Percentiles rank a stretch among this genome's conserved stretches.
Conservation (phyloP, 2,888 invertebrate genomes). For the Phragmatobia fuliginosa region DNA sequence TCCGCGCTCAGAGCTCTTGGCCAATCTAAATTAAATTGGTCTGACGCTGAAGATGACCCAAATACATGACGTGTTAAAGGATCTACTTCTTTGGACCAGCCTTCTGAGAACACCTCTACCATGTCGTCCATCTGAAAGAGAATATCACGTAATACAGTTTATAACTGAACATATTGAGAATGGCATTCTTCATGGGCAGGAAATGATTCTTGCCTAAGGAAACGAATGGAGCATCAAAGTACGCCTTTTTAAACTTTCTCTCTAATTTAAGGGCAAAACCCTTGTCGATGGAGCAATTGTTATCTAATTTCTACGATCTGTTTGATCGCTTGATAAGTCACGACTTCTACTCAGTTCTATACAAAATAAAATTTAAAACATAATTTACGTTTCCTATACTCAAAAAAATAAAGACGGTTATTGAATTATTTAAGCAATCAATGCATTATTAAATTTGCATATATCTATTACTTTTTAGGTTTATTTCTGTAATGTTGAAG, state of each 20-base stretch:
- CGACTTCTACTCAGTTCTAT: too few species aligned
- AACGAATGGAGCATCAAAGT: too few species aligned
- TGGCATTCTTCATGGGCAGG: too few species aligned
- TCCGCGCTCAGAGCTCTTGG: conserved; percentile 92
- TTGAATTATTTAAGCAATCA: neutral
- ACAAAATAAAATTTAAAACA: too few species aligned
- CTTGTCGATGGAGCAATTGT: too few species aligned
- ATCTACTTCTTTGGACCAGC: conserved; percentile 88
- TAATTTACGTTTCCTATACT: neutral
- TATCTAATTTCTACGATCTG: too few species aligned
- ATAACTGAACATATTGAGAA: neutral
- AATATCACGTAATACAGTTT: neutral
- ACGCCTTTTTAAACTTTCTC: too few species aligned
- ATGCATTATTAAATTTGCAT: too few species aligned
- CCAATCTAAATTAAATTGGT: conserved; percentile 88
- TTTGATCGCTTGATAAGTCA: too few species aligned
- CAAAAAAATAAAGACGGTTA: neutral
- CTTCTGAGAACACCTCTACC: conserved; percentile 94
- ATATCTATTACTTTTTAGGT: neutral
- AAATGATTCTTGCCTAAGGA: too few species aligned
- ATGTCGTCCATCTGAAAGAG: conserved; percentile 85
- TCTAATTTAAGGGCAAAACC: too few species aligned
- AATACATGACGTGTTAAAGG: conserved; percentile 86
- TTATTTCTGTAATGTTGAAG: too few species aligned
- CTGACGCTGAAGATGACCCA: conserved; percentile 85